A percentile compares a stretch with the other conserved stretches of the same genome.
phyloP scores from a whole-genome alignment of 2,797 vertebrate species.

The Arctocebus calabarensis region DNA sequence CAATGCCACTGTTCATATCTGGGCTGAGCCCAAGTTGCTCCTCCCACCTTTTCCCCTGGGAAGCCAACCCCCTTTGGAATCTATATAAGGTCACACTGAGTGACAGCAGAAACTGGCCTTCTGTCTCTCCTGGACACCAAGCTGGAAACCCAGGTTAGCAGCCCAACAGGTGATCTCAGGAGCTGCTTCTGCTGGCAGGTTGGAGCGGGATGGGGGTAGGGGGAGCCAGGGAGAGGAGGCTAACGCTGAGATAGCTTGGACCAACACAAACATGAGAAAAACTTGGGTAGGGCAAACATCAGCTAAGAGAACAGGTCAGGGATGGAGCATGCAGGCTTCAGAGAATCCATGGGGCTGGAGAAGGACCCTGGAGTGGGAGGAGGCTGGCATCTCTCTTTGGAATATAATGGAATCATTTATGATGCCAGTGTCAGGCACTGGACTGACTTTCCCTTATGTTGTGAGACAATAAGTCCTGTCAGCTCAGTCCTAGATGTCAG shows the following conservation, averaged over 20 bases:
- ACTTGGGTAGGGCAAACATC: neutral
- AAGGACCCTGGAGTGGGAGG: neutral
- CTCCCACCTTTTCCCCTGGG: conserved; percentile 37
- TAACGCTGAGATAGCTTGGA: neutral
- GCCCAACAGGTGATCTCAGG: neutral
- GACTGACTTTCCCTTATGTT: neutral
- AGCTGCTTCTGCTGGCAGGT: neutral
- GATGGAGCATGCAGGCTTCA: neutral
- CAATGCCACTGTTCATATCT: neutral
- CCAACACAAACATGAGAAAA: neutral
- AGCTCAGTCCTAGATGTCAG: neutral
- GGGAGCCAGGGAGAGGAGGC: neutral
- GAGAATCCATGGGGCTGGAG: neutral
- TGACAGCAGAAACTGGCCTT: conserved; percentile 7
- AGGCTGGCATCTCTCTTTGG: neutral
- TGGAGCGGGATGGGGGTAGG: neutral
- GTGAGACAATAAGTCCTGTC: neutral
- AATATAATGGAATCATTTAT: neutral
- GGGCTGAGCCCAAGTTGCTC: neutral
- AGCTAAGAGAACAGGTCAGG: neutral
- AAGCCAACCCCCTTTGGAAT: conserved; percentile 47
- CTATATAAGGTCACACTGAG: conserved; percentile 20
- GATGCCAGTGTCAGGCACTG: neutral
- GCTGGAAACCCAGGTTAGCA: conserved; percentile 57
- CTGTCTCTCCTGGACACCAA: neutral